Evolutionary conservation across 2,113 vertebrate species (phyloP).

Genomic region (Proteles cristata): DNA sequence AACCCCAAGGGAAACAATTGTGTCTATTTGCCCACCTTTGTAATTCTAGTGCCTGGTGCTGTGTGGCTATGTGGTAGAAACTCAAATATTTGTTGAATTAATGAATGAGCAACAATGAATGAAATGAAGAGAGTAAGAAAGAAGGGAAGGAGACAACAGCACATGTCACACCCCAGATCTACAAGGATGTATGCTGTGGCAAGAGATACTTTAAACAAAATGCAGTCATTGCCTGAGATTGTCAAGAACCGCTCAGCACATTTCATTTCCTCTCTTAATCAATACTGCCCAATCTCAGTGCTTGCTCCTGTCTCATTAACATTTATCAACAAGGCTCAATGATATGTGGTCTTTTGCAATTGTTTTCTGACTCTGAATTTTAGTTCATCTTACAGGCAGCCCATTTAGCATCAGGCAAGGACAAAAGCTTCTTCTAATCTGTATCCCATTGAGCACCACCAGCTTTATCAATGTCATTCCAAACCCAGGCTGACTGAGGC

Average conservation of each 20-base stretch:
- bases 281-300: neutral
- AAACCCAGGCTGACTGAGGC: neutral
- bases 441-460: neutral
- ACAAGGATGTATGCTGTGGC: neutral
- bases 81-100: neutral
- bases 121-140: neutral
- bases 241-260: neutral
- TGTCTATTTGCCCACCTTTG: neutral
- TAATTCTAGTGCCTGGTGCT: neutral
- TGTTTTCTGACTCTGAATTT: slow-evolving; percentile 5
- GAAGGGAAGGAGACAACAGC: neutral
- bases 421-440: neutral
- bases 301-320: slow-evolving; percentile 20
- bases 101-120: neutral
- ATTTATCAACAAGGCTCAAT: neutral
- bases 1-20: neutral
- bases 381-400: neutral
- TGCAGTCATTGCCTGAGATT: neutral
- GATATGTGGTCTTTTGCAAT: neutral
- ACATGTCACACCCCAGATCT: neutral
- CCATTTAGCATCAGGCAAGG: neutral
- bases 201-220: neutral
- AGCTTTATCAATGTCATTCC: neutral
- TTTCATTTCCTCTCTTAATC: neutral
- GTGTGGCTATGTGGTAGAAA: neutral